phyloP scores from a whole-genome alignment of 2,113 vertebrate species.

The Psittacus erithacus region DNA sequence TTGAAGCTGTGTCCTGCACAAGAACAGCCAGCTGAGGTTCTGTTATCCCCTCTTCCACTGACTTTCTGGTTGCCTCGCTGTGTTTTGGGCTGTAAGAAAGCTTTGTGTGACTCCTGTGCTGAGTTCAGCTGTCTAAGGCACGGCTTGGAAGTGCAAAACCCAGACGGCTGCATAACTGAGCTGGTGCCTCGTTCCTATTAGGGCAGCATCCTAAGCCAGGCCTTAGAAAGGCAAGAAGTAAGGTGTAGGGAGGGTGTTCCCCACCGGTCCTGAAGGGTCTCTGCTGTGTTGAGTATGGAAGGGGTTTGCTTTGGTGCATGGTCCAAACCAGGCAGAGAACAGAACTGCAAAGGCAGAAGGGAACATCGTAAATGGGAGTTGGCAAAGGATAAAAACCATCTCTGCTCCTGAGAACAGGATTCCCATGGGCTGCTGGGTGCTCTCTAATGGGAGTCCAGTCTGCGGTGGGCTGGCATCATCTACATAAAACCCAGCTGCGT shows the following conservation, averaged over 20 bases:
- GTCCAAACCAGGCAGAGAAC: not conserved
- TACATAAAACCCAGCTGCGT: not conserved
- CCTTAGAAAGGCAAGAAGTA: not conserved
- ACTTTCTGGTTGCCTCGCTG: not conserved
- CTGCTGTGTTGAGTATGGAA: not conserved
- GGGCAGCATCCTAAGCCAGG: not conserved
- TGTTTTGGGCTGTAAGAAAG: not conserved
- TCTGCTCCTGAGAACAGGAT: not conserved
- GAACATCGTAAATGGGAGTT: not conserved
- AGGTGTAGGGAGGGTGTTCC: not conserved
- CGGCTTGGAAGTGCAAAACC: not conserved
- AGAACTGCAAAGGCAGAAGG: not conserved
- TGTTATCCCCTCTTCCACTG: not conserved
- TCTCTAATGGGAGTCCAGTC: not conserved
- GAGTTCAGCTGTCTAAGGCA: slow-evolving; percentile 49
- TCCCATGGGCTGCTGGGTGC: not conserved
- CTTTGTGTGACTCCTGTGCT: slow-evolving; percentile 24
- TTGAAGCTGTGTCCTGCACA: slow-evolving; percentile 19
- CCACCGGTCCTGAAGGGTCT: not conserved
- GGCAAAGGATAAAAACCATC: not conserved
- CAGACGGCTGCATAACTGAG: slow-evolving; percentile 25
- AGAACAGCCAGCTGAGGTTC: not conserved
- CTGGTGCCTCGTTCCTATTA: not conserved
- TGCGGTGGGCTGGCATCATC: not conserved
- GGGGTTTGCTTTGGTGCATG: not conserved